Evolutionary conservation across 2,113 vertebrate species (phyloP).

Genomic region (Odobenus rosmarus): DNA sequence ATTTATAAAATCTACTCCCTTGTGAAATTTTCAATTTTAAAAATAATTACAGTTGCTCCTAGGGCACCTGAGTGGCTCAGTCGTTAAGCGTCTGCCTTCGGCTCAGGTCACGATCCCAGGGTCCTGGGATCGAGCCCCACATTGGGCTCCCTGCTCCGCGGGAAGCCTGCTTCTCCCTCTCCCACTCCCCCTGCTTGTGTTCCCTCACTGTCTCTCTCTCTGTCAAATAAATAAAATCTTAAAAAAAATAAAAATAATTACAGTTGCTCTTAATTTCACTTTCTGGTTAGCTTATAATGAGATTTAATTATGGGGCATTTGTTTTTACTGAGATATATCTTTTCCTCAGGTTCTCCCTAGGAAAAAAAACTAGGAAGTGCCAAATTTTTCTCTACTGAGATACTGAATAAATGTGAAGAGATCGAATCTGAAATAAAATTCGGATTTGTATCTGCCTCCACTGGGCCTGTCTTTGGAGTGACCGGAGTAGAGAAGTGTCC

Average conservation of each 20-base stretch:
- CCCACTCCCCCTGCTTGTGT: no score
- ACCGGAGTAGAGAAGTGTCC: background rate
- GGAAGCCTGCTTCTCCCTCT: no score
- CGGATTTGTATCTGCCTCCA: background rate
- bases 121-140: no score
- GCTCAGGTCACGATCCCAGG: no score
- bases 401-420: background rate
- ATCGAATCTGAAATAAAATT: background rate
- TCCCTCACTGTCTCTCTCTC: no score
- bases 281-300: background rate
- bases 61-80: no score
- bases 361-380: background rate
- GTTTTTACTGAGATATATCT: background rate
- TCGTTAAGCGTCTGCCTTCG: no score
- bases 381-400: background rate
- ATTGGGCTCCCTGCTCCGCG: no score
- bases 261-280: background rate
- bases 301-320: conserved; percentile 15
- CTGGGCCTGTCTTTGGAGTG: background rate
- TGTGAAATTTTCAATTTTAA: conserved; percentile 14
- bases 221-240: no score
- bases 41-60: background rate
- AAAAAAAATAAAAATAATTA: background rate
- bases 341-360: background rate
- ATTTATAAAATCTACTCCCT: background rate